Percentiles rank a stretch among this genome's conserved stretches.
Evolutionary conservation across 2,888 invertebrate species (phyloP).

Genomic region (Diarsia dahlii): DNA sequence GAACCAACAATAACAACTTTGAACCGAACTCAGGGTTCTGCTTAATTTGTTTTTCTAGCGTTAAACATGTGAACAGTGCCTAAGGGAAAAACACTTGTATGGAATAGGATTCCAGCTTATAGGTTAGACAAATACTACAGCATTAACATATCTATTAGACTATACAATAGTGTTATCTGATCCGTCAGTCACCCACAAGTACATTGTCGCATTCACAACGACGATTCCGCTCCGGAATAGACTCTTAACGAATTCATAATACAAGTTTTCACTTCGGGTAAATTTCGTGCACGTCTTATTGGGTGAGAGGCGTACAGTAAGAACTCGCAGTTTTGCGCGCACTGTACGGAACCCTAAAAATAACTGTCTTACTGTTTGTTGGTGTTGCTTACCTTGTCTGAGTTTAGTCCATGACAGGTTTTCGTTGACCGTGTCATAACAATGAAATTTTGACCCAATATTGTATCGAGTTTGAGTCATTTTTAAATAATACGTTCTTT

Average conservation of each 20-base stretch:
- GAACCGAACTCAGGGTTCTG: not conserved
- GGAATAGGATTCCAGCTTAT: conserved; percentile 28
- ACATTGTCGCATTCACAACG: conserved; percentile 49
- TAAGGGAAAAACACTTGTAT: conserved; percentile 36
- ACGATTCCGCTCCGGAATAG: conserved; percentile 42
- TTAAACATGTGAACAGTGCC: not conserved
- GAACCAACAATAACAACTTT: not conserved
- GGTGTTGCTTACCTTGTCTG: conserved; percentile 75
- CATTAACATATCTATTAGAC: conserved; percentile 20
- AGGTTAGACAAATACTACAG: conserved; percentile 26
- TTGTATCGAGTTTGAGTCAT: conserved; percentile 45
- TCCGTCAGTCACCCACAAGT: conserved; percentile 17
- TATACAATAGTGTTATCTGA: conserved; percentile 37
- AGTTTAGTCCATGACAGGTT: conserved; percentile 75
- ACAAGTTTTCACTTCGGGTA: conserved; percentile 63
- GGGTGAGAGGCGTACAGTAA: conserved; percentile 64
- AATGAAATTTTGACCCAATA: conserved; percentile 70
- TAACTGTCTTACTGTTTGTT: conserved; percentile 66
- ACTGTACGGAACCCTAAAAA: conserved; percentile 68
- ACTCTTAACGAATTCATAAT: conserved; percentile 59
- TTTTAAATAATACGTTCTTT: conserved; percentile 22
- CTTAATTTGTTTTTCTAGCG: not conserved
- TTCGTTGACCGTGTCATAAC: conserved; percentile 69
- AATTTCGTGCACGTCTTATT: conserved; percentile 63
- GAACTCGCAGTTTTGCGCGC: conserved; percentile 39